Conservation (phyloP, 2,113 vertebrate genomes). For the Patagioenas fasciata region DNA sequence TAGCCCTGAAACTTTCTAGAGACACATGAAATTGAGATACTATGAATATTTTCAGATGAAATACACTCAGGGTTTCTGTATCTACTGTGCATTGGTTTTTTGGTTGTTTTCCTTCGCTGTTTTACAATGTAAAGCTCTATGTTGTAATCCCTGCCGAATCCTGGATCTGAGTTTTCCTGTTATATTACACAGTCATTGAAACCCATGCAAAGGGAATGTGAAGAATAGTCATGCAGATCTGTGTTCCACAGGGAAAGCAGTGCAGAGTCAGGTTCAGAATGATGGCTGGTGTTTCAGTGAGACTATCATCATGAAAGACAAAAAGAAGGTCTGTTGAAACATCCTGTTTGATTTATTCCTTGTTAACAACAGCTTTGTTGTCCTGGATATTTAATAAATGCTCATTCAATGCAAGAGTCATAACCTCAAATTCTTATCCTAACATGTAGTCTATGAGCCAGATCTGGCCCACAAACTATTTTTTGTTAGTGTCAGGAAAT, state of each 20-base stretch:
- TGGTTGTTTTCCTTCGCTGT: neutral
- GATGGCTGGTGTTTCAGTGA: neutral
- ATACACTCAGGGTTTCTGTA: neutral
- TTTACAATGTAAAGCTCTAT: neutral
- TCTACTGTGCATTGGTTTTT: neutral
- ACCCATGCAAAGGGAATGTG: neutral
- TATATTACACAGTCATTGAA: neutral
- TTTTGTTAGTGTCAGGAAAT: neutral
- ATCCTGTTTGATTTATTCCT: neutral
- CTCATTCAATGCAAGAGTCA: no score
- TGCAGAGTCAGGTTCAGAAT: neutral
- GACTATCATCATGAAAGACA: neutral
- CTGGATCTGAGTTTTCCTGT: neutral
- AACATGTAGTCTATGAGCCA: rapidly evolving
- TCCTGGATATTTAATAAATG: neutral
- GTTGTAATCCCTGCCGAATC: neutral
- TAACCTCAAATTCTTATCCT: neutral
- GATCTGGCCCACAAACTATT: neutral
- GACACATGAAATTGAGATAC: neutral
- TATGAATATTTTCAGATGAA: neutral
- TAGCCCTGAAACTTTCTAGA: neutral
- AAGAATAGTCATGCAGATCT: neutral
- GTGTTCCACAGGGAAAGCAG: neutral
- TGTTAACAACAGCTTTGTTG: neutral
- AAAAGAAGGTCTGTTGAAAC: neutral